These are phyloP conservation scores for Alexandromys fortis DNA, from an alignment of 2,113 vertebrate genomes.

Conservation along the genomic window DNA sequence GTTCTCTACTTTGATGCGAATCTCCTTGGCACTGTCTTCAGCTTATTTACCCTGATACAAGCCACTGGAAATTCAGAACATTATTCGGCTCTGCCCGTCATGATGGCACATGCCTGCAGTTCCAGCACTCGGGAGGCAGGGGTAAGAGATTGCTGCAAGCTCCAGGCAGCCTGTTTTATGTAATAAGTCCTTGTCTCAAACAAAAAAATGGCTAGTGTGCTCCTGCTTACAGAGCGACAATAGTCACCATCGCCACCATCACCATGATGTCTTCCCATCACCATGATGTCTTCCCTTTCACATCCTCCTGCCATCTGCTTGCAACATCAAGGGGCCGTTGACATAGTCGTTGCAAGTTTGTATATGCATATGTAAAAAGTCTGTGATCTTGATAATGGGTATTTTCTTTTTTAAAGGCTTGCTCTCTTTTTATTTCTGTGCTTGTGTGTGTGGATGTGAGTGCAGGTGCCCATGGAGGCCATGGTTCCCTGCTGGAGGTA, in stretches of 20 bases:
- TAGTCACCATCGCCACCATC: not conserved
- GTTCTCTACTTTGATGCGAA: not conserved
- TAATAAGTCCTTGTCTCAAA: not conserved
- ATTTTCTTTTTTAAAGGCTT: not conserved
- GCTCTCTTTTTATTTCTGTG: not conserved
- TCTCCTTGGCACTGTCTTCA: not conserved
- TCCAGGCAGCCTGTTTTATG: not conserved
- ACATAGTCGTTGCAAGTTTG: not conserved
- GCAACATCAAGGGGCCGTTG: not conserved
- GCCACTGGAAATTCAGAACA: not conserved
- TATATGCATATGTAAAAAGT: not conserved
- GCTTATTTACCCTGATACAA: not conserved
- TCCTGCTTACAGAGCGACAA: conserved; percentile 28
- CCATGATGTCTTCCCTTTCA: not conserved
- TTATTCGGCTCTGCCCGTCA: not conserved
- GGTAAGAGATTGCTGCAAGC: not conserved
- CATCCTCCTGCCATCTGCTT: not conserved
- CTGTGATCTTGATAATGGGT: not conserved
- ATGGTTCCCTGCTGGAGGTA: not conserved
- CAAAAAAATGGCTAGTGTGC: not conserved
- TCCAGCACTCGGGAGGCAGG: not conserved
- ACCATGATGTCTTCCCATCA: not conserved
- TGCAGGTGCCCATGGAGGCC: not conserved
- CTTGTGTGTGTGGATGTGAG: not conserved
- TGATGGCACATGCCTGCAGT: not conserved